Evolutionary conservation across 1,140 invertebrate species (phyloP).

Genomic region (Cheumatopsyche charites): DNA sequence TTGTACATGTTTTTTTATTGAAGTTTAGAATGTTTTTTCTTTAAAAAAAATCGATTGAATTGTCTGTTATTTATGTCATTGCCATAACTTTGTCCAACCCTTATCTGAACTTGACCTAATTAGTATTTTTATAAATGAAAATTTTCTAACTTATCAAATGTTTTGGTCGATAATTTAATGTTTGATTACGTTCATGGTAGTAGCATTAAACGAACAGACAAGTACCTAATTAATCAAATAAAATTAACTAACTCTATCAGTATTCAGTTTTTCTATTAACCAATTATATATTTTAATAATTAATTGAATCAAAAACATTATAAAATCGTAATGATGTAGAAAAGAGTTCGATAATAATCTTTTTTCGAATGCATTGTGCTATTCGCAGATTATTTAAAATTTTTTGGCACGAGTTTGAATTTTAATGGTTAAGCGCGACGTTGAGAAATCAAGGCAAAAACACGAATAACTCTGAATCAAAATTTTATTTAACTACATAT

Average conservation of each 20-base stretch:
- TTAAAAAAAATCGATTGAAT: background rate
- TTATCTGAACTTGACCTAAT: no score
- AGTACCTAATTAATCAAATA: no score
- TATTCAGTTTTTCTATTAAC: no score
- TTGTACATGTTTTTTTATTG: background rate
- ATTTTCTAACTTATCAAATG: no score
- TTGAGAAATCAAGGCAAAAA: background rate
- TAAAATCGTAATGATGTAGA: no score
- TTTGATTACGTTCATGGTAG: no score
- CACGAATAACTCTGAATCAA: background rate
- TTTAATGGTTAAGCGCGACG: background rate
- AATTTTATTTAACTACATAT: background rate
- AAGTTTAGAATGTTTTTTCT: background rate
- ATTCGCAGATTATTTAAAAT: background rate
- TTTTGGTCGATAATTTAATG: no score
- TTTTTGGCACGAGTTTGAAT: conserved; percentile 11
- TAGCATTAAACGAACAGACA: no score
- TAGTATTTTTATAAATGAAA: no score
- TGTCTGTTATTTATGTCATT: no score
- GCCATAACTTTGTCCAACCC: no score
- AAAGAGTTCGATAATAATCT: background rate
- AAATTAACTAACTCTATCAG: no score
- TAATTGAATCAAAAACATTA: background rate
- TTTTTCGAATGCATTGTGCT: background rate
- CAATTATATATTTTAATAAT: background rate